phyloP scores from a whole-genome alignment of 2,113 vertebrate genomes.

The Sardina pilchardus region DNA sequence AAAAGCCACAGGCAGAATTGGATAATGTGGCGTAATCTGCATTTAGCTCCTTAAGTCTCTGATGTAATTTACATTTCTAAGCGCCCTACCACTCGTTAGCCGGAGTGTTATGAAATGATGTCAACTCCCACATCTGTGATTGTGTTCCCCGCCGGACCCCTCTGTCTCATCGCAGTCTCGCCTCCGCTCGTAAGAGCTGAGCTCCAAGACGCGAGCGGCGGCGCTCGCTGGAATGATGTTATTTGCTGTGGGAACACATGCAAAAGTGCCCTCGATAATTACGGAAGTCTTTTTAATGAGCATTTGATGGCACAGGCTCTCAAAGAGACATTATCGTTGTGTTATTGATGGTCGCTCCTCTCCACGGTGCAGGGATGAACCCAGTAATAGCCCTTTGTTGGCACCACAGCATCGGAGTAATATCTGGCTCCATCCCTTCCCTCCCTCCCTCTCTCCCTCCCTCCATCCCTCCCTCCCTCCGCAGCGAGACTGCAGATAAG shows the following conservation, averaged over 20 bases:
- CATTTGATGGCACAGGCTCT: slow-evolving; percentile 41
- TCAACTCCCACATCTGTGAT: slow-evolving; percentile 3
- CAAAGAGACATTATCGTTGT: slow-evolving; percentile 42
- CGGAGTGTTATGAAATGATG: background rate
- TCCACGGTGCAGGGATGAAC: slow-evolving; percentile 29
- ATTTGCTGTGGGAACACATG: slow-evolving; percentile 8
- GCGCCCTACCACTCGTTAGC: background rate
- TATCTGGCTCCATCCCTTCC: slow-evolving; percentile 31
- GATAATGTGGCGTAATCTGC: background rate
- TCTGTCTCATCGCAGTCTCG: background rate
- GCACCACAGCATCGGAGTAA: slow-evolving; percentile 31
- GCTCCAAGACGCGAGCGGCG: background rate
- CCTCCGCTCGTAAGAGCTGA: background rate
- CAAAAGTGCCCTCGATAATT: slow-evolving; percentile 12
- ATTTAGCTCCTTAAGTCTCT: background rate
- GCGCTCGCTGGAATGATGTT: background rate
- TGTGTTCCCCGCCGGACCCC: background rate
- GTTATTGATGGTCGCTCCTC: slow-evolving; percentile 39
- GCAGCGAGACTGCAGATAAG: slow-evolving; percentile 1
- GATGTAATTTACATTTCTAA: background rate
- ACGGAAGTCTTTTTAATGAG: slow-evolving; percentile 36
- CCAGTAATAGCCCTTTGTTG: slow-evolving; percentile 43
- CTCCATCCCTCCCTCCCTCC: slow-evolving; percentile 11
- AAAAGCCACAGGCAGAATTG: background rate
- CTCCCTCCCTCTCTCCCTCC: too few relatives aligned